These are phyloP conservation scores for Novumbra hubbsi DNA, from an alignment of 2,797 vertebrate genomes.

Conservation along the genomic window DNA sequence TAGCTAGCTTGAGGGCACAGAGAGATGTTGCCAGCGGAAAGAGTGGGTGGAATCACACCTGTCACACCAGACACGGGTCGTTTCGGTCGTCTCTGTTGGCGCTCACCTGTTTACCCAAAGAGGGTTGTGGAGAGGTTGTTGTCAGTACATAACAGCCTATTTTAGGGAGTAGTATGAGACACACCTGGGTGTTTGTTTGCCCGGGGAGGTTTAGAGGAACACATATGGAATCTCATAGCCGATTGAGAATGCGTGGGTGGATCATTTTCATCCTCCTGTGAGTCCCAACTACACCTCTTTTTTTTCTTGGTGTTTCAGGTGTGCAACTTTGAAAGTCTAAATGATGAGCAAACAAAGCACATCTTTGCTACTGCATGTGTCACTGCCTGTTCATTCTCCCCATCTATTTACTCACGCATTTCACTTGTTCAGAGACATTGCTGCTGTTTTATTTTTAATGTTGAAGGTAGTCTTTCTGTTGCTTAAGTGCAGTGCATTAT, in stretches of 20 bases:
- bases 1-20: not conserved
- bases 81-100: not conserved
- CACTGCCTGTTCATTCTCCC: not conserved
- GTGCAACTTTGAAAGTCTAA: not conserved
- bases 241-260: not conserved
- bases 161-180: not conserved
- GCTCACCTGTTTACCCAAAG: not conserved
- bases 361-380: not conserved
- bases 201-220: not conserved
- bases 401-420: not conserved
- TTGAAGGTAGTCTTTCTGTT: not conserved
- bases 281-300: not conserved
- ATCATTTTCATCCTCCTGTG: not conserved
- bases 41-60: not conserved
- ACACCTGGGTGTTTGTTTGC: slow-evolving; percentile 1
- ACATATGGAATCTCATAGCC: not conserved
- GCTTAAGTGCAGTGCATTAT: not conserved
- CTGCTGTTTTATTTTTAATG: not conserved
- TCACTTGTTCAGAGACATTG: not conserved
- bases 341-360: not conserved
- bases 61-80: too few species aligned
- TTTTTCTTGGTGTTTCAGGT: not conserved
- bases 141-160: not conserved
- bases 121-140: not conserved
- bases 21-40: not conserved